A percentile compares a stretch with the other conserved stretches of the same genome.
Evolutionary conservation across 2,888 invertebrate genomes (phyloP).

Genomic region (Caenorhabditis becei): DNA sequence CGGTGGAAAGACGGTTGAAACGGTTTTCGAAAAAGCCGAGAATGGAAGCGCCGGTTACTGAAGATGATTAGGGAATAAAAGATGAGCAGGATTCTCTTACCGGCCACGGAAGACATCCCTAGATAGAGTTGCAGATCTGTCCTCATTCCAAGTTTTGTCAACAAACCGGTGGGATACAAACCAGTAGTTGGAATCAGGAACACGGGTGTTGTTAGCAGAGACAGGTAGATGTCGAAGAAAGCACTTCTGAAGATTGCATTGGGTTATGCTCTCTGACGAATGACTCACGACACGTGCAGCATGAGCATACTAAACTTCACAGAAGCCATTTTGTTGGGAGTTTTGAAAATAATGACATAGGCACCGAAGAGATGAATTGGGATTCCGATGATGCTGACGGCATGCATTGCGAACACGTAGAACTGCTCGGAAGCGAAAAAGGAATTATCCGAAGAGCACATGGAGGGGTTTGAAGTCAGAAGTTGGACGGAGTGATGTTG

Average conservation of each 20-base stretch:
- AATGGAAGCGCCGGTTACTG: not conserved
- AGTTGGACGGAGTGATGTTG: not conserved
- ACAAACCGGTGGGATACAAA: not conserved
- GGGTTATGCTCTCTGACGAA: not conserved
- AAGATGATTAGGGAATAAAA: not conserved
- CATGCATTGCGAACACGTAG: not conserved
- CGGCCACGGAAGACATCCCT: not conserved
- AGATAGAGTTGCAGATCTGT: not conserved
- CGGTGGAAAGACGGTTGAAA: not conserved
- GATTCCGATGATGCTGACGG: conserved; percentile 6
- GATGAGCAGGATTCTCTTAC: not conserved
- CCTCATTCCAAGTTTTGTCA: not conserved
- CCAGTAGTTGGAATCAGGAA: not conserved
- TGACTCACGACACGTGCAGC: conserved; percentile 4
- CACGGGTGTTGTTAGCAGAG: not conserved
- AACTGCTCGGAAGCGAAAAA: not conserved
- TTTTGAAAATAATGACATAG: conserved; percentile 17
- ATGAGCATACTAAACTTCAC: conserved; percentile 13
- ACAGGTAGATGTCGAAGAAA: conserved; percentile 1
- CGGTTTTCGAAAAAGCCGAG: not conserved
- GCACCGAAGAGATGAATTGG: conserved; percentile 32
- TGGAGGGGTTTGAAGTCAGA: not conserved
- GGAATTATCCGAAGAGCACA: not conserved
- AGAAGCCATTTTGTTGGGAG: conserved; percentile 24
- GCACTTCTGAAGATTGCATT: not conserved